Conservation (phyloP, 2,888 invertebrate species). For the Ephialtes manifestator region DNA sequence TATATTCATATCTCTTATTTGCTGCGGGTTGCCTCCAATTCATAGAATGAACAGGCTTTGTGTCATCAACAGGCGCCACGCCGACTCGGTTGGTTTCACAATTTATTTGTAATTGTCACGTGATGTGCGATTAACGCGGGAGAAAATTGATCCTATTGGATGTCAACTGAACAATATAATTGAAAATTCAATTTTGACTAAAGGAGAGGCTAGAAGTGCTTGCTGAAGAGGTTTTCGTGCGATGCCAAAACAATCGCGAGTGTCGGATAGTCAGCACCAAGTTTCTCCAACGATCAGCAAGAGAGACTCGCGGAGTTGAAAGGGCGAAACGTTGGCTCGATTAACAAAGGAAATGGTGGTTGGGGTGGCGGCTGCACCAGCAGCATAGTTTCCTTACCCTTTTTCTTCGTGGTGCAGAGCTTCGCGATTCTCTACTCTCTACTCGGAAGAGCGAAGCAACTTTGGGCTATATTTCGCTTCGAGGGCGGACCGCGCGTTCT, state of each 20-base stretch:
- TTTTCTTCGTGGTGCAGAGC: conserved; percentile 38
- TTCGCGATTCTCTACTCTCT: conserved; percentile 36
- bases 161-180: conserved; percentile 20
- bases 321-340: conserved; percentile 58
- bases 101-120: conserved; percentile 26
- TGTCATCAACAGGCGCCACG: conserved; percentile 34
- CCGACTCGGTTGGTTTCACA: neutral
- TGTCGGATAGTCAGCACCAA: conserved; percentile 42
- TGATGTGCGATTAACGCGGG: conserved; percentile 43
- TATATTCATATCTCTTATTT: conserved; percentile 45
- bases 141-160: conserved; percentile 40
- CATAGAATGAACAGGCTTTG: conserved; percentile 27
- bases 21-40: conserved; percentile 12
- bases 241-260: too few species aligned
- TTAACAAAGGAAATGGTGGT: conserved; percentile 50
- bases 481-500: conserved; percentile 24
- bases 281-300: conserved; percentile 39
- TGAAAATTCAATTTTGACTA: conserved; percentile 11
- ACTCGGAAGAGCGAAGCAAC: conserved; percentile 50
- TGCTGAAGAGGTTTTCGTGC: neutral
- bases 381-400: conserved; percentile 42
- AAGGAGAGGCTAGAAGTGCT: neutral
- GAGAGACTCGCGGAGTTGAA: conserved; percentile 23
- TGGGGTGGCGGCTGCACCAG: conserved; percentile 21
- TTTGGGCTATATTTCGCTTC: conserved; percentile 55